phyloP scores from a whole-genome alignment of 2,113 vertebrate genomes.

The Elgaria multicarinata region DNA sequence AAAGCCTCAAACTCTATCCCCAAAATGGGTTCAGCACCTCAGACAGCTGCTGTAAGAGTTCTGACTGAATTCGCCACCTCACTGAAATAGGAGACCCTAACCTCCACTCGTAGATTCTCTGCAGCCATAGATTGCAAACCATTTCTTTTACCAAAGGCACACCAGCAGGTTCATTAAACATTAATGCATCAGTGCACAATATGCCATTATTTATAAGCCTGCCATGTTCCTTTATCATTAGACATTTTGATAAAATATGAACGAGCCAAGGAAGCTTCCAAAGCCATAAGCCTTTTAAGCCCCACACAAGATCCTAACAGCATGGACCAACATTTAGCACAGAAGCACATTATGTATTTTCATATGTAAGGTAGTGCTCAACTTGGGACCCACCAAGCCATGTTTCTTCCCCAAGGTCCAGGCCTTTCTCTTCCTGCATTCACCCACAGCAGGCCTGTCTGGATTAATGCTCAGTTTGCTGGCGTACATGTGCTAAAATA shows the following conservation, averaged over 20 bases:
- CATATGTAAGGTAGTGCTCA: not conserved
- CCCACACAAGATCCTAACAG: rapidly evolving
- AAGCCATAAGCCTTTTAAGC: not conserved
- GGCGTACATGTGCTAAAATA: not conserved
- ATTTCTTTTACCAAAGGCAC: not conserved
- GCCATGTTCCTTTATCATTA: conserved; percentile 48
- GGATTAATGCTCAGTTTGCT: not conserved
- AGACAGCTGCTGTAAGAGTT: too few relatives aligned
- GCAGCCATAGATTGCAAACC: not conserved
- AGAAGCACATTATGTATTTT: not conserved
- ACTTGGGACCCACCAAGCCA: rapidly evolving
- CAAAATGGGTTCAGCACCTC: too few relatives aligned
- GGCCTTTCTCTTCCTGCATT: not conserved
- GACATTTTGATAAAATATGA: conserved; percentile 55
- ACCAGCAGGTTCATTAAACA: conserved; percentile 26
- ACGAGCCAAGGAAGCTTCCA: conserved; percentile 13
- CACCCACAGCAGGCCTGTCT: not conserved
- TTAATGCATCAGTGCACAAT: not conserved
- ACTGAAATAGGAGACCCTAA: too few relatives aligned
- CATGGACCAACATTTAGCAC: not conserved
- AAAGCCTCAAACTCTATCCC: too few relatives aligned
- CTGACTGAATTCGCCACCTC: too few relatives aligned
- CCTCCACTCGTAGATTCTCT: not conserved
- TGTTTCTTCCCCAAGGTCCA: not conserved
- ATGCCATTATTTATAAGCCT: conserved; percentile 48